Evolutionary conservation across 1,140 invertebrate genomes (phyloP).

Genomic region (Stegodyphus mimosarum): DNA sequence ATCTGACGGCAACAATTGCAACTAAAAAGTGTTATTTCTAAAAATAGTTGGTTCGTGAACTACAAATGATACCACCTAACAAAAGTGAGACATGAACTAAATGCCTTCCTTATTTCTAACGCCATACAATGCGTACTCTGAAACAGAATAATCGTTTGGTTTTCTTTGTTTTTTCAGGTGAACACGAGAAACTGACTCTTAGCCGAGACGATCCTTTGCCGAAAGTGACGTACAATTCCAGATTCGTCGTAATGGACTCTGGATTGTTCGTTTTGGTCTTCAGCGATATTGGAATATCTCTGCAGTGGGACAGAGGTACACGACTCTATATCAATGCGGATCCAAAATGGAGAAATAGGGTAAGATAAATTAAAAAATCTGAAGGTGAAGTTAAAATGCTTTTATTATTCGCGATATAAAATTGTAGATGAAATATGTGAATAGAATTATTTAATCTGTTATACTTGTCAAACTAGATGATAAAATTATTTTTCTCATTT

Average conservation of each 20-base stretch:
- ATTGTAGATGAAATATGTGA: no score
- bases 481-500: no score
- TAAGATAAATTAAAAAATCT: constrained; percentile 70
- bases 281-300: constrained; percentile 78
- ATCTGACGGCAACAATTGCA: no score
- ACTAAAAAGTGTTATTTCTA: no score
- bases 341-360: constrained; percentile 79
- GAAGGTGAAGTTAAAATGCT: neutral
- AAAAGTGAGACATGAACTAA: no score
- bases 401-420: neutral
- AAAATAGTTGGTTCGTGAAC: no score
- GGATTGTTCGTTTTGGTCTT: constrained; percentile 85
- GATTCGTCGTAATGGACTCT: constrained; percentile 72
- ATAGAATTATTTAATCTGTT: no score
- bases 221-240: constrained; percentile 9
- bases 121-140: no score
- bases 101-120: no score
- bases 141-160: no score
- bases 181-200: constrained; percentile 51
- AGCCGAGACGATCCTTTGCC: constrained; percentile 37
- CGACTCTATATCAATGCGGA: constrained; percentile 81
- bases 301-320: constrained; percentile 89
- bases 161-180: neutral
- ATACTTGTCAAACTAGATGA: no score
- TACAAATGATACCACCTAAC: no score